Percentiles rank a stretch among this genome's conserved stretches.
Conservation (phyloP, 1,140 invertebrate species). For the Gonatopus flavifemur region DNA sequence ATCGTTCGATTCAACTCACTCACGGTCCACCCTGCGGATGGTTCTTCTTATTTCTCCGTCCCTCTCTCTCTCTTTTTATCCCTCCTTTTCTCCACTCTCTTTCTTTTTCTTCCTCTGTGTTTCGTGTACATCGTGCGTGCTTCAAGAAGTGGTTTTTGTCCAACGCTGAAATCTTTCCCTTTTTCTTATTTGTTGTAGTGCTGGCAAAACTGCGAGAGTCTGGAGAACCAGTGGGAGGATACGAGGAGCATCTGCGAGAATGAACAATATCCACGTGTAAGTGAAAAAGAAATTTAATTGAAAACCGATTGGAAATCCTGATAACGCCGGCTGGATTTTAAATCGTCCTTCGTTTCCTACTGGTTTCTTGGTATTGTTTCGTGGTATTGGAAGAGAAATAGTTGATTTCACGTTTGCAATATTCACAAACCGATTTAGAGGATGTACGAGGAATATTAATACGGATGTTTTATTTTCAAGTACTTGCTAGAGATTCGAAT, state of each 20-base stretch:
- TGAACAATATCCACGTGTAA: conserved; percentile 39
- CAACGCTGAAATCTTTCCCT: conserved; percentile 9
- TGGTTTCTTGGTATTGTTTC: too few relatives aligned
- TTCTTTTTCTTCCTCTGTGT: conserved; percentile 16
- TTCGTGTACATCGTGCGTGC: conserved; percentile 14
- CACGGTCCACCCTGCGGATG: conserved; percentile 6
- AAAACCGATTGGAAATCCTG: too few relatives aligned
- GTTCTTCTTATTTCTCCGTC: conserved; percentile 11
- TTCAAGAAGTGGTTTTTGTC: conserved; percentile 26
- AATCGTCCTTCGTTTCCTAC: too few relatives aligned
- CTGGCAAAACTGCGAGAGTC: conserved; percentile 75
- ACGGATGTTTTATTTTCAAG: too few relatives aligned
- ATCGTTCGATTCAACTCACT: conserved; percentile 22
- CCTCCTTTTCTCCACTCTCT: conserved; percentile 16
- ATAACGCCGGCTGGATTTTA: too few relatives aligned
- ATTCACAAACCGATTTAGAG: too few relatives aligned
- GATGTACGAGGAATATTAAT: too few relatives aligned
- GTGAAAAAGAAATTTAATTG: too few relatives aligned
- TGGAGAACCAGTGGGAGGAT: conserved; percentile 73
- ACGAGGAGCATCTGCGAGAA: conserved; percentile 70
- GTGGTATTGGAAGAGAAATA: too few relatives aligned
- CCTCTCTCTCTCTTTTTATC: conserved; percentile 7
- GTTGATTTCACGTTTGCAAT: too few relatives aligned
- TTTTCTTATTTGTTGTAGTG: conserved; percentile 68
- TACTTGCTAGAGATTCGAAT: too few relatives aligned